Percentiles rank a stretch among this genome's conserved stretches.
Conservation (phyloP, 2,888 invertebrate genomes). For the Entomobrya proxima region DNA sequence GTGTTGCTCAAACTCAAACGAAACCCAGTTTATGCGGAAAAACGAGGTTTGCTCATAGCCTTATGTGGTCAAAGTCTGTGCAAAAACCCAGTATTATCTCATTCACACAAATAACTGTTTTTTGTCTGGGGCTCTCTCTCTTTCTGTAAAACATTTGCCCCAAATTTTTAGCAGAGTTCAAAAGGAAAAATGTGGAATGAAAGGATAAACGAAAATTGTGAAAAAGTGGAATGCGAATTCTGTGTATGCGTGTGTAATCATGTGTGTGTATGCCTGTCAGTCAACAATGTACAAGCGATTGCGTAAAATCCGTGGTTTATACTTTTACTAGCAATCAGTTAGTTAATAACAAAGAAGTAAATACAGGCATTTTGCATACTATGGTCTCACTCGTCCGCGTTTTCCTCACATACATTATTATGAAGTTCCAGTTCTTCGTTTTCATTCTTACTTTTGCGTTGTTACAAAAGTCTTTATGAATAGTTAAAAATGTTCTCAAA, state of each 20-base stretch:
- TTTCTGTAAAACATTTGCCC: not conserved
- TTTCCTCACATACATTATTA: not conserved
- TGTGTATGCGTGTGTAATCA: too few species aligned
- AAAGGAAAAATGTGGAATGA: not conserved
- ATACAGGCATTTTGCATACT: not conserved
- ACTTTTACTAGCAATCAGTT: not conserved
- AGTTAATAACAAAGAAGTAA: conserved; percentile 1
- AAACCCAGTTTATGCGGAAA: not conserved
- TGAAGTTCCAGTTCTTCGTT: not conserved
- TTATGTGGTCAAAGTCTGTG: not conserved
- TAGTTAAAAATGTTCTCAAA: conserved; percentile 3
- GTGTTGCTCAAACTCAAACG: not conserved
- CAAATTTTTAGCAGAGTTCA: not conserved
- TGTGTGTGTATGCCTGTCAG: not conserved
- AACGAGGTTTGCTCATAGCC: not conserved
- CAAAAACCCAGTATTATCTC: not conserved
- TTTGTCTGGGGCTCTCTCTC: too few species aligned
- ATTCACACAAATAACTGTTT: conserved; percentile 8
- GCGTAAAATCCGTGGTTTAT: not conserved
- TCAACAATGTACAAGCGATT: not conserved
- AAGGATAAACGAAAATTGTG: not conserved
- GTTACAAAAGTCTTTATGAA: not conserved
- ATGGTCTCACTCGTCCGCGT: not conserved
- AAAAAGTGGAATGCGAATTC: too few species aligned
- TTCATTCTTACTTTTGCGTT: not conserved